phyloP scores from a whole-genome alignment of 2,888 invertebrate species.

The Desoria tigrina region DNA sequence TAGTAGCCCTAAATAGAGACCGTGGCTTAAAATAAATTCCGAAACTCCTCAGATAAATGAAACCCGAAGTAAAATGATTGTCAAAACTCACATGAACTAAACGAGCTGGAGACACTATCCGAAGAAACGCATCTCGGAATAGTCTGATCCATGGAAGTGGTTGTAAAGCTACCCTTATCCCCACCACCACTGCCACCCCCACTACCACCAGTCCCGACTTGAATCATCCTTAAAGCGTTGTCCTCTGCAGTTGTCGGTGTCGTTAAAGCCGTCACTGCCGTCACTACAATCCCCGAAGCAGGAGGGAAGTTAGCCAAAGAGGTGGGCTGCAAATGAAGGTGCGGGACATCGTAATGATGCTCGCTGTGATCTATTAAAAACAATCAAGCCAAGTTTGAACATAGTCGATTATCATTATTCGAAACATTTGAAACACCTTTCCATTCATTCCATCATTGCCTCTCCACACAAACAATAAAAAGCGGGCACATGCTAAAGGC shows the following conservation, averaged over 20 bases:
- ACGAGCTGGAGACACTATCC: slow-evolving; percentile 57
- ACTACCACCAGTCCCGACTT: too few relatives aligned
- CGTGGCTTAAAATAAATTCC: too few relatives aligned
- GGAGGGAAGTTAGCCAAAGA: slow-evolving; percentile 61
- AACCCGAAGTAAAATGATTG: too few relatives aligned
- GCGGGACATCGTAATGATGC: slow-evolving; percentile 87
- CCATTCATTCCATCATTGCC: slow-evolving; percentile 6
- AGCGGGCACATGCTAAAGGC: slow-evolving; percentile 19
- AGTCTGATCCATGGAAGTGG: slow-evolving; percentile 44
- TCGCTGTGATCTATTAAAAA: slow-evolving; percentile 64
- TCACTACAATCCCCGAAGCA: slow-evolving; percentile 1
- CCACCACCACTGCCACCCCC: slow-evolving; percentile 18
- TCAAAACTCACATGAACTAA: slow-evolving; percentile 57
- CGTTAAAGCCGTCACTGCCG: slow-evolving; percentile 12
- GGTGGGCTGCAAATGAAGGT: slow-evolving; percentile 62
- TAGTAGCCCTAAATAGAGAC: too few relatives aligned
- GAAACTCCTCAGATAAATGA: too few relatives aligned
- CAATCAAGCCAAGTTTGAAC: slow-evolving; percentile 5
- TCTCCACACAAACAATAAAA: slow-evolving; percentile 21
- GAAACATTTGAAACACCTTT: slow-evolving; percentile 24
- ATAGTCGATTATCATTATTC: slow-evolving; percentile 12
- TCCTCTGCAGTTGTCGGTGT: slow-evolving; percentile 28
- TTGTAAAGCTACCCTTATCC: slow-evolving; percentile 17
- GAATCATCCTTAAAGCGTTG: slow-evolving; percentile 10
- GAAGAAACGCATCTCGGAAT: slow-evolving; percentile 56